Evolutionary conservation across 1,140 invertebrate genomes (phyloP).

Genomic region (Asobara japonica): DNA sequence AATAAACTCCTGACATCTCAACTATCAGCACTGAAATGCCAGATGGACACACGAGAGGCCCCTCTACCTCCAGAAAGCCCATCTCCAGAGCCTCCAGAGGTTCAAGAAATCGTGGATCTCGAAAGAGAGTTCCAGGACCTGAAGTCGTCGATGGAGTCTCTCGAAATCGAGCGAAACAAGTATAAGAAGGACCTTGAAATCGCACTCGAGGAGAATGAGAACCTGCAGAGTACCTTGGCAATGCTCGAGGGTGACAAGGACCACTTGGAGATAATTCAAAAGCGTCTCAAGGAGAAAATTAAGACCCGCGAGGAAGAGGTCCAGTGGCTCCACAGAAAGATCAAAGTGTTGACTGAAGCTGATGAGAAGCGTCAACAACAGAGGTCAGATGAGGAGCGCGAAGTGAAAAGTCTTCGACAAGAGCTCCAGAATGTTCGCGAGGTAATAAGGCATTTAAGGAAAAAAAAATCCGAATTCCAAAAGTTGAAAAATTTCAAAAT

Average conservation of each 20-base stretch:
- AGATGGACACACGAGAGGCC: conserved; percentile 41
- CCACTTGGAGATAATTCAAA: conserved; percentile 67
- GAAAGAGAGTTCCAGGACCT: conserved; percentile 64
- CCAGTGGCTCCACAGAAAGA: conserved; percentile 64
- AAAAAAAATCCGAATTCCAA: no score
- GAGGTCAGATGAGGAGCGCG: conserved; percentile 56
- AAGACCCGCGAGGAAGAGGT: conserved; percentile 67
- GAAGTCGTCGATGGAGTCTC: conserved; percentile 61
- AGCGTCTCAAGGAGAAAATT: conserved; percentile 67
- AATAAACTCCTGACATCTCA: conserved; percentile 50
- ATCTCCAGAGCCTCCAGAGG: background rate
- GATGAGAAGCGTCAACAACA: conserved; percentile 55
- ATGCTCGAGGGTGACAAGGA: conserved; percentile 67
- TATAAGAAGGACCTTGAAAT: conserved; percentile 69
- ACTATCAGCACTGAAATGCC: conserved; percentile 42
- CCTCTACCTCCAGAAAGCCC: conserved; percentile 4
- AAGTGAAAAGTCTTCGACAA: conserved; percentile 64
- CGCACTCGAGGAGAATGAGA: conserved; percentile 71
- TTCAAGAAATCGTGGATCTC: conserved; percentile 44
- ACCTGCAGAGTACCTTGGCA: conserved; percentile 70
- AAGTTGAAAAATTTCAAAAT: no score
- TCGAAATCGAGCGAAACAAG: conserved; percentile 64
- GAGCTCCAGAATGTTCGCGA: conserved; percentile 57
- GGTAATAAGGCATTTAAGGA: no score
- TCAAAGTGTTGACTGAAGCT: conserved; percentile 53